Evolutionary conservation across 2,888 invertebrate genomes (phyloP), one percentile per base, ranked within the genome.

Genomic region (Sphecodes monilicornis): DNA sequence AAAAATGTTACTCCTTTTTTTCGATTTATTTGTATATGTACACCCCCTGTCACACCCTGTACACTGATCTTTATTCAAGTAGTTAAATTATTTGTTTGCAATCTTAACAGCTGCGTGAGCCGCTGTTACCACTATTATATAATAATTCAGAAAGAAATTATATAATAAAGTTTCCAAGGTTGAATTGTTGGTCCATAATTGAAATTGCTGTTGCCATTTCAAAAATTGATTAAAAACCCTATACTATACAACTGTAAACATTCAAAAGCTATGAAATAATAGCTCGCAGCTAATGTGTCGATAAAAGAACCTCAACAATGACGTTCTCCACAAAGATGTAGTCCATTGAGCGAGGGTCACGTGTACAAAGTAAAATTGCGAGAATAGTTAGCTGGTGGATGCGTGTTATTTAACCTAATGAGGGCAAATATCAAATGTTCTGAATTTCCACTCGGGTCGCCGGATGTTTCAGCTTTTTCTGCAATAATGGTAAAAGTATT

Each of bases 251-350:
- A 54, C 54, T 54, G n/a, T 54, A 54, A 54, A 54, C 54, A n/a
- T 54, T 54, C n/a, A n/a, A 54, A 11, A 54, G n/a, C 54, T 54
- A 54, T 54, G 54, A n/a, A 54, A n/a, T n/a, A 54, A 54, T 54
- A 54, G 54, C n/a, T 54, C n/a, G 54, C 29, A 13, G 60, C 6
- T 29, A 60, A 60, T 29, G 60, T 29, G 60, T 29, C 29, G 60
- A 16, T 60, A 29, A 26, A 60, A 29, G 60, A 18, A 5, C 60
- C 2, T 18, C 29, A 0, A 29, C 60, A 18, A 32, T 8, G 29
- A 32, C 18, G 26, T 60, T 60, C 32, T 60, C 29, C 29, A 18
- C 29, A 32, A 32, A 18, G 60, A 60, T 18, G 29, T 60, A 60
- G 18, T 32, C 29, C 29, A 13, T 32, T 13, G 29, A 54, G 54